These are phyloP conservation scores for Gymnoscopelus braueri DNA, from an alignment of 2,797 vertebrate species.

Conservation along the genomic window DNA sequence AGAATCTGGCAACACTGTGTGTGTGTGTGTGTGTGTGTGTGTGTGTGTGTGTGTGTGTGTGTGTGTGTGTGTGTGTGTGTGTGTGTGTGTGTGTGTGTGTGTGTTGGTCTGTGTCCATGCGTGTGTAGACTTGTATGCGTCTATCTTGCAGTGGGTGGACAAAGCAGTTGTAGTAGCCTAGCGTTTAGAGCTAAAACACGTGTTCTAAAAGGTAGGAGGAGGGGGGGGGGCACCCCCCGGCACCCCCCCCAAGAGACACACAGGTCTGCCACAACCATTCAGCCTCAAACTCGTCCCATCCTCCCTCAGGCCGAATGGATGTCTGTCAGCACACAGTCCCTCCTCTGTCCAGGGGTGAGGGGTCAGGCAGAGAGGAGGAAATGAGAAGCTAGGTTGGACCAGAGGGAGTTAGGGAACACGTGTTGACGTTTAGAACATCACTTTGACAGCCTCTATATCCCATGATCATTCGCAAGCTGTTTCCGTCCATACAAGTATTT, in stretches of 20 bases:
- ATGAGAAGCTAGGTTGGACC: slow-evolving; percentile 33
- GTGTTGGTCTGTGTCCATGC: neutral
- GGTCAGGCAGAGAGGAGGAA: slow-evolving; percentile 28
- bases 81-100: neutral
- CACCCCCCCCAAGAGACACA: slow-evolving; percentile 24
- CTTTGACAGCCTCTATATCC: slow-evolving; percentile 23
- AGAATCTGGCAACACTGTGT: too few relatives aligned
- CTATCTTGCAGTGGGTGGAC: neutral
- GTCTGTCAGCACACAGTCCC: slow-evolving; percentile 48
- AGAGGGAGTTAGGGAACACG: slow-evolving; percentile 22
- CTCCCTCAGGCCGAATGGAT: slow-evolving; percentile 42
- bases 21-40: slow-evolving; percentile 3
- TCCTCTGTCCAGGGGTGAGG: slow-evolving; percentile 33
- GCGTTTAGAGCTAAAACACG: slow-evolving; percentile 35
- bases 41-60: neutral
- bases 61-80: slow-evolving; percentile 1
- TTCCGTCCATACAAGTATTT: too few relatives aligned
- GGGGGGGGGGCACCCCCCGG: too few relatives aligned
- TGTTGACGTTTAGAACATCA: slow-evolving; percentile 21
- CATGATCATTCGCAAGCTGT: neutral
- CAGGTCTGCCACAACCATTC: slow-evolving; percentile 63
- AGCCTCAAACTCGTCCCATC: slow-evolving; percentile 26
- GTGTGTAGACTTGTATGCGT: neutral
- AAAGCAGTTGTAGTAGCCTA: neutral
- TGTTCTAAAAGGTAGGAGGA: neutral